Evolutionary conservation across 2,888 invertebrate species (phyloP).

Genomic region (Fragum sueziense): DNA sequence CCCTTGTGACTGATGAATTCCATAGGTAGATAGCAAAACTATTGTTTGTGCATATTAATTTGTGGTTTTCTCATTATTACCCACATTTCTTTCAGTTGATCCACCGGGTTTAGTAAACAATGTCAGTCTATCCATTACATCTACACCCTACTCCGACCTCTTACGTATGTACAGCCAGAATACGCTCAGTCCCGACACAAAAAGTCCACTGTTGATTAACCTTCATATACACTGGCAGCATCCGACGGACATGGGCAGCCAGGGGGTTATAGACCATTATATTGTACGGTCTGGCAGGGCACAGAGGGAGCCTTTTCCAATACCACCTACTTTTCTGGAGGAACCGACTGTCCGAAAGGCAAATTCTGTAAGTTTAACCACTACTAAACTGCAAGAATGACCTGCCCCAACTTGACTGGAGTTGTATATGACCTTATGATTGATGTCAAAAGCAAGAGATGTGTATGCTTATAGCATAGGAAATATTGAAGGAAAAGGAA

Average conservation of each 20-base stretch:
- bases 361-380: constrained; percentile 56
- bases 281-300: constrained; percentile 67
- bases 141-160: constrained; percentile 45
- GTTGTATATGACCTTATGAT: too few species aligned
- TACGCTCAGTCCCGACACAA: constrained; percentile 16
- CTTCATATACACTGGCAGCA: constrained; percentile 67
- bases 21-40: too few species aligned
- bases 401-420: too few species aligned
- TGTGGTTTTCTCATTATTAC: too few species aligned
- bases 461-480: too few species aligned
- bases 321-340: constrained; percentile 52
- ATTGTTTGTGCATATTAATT: too few species aligned
- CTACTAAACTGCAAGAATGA: too few species aligned
- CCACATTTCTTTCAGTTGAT: constrained; percentile 52
- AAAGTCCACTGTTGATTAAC: constrained; percentile 51
- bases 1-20: too few species aligned
- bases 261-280: constrained; percentile 64
- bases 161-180: constrained; percentile 26
- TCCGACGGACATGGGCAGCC: constrained; percentile 68
- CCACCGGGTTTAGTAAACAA: constrained; percentile 68
- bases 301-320: constrained; percentile 23
- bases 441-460: too few species aligned
- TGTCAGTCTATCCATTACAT: constrained; percentile 56
- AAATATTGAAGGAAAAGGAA: too few species aligned
- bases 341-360: constrained; percentile 43